Evolutionary conservation across 1,140 invertebrate genomes (phyloP), one percentile per base, ranked within the genome.

Genomic region (Brachionus sp.): DNA sequence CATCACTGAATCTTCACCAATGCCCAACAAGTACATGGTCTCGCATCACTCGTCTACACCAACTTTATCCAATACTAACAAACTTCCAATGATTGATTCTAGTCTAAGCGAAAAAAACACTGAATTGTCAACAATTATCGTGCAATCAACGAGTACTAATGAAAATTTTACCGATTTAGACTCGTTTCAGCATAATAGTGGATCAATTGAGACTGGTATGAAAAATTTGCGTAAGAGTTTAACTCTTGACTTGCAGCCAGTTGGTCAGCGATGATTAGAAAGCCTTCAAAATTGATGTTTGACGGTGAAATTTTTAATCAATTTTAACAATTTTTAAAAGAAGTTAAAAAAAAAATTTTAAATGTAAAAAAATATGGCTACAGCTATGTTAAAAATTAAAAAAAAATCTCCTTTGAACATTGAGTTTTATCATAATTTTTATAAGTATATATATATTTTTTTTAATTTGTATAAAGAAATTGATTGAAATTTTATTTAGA

Each of bases 181-280:
- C 37, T 75, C 70, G 19, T 75, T 75, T 75, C 23, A 46, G 39
- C 39, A 25, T 13, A 75, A 75, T 46, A 75, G 39, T 50, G 70
- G 12, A 25, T 75, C 66, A 16, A 37, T 75, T 39, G 70, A 75
- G 12, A 39, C 19, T 44, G 19, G 16, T n/a, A 33, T 37, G 33
- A 66, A 66, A 33, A 75, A 75, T 75, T 25, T 46, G 25, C 39
- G 70, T 9, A 42, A 75, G 13, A 75, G 25, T 75, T 75, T 75
- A 46, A 50, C 70, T 46, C 70, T 75, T 29, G 70, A 75, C 44
- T 75, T 75, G 7, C 70, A 75, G 25, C 70, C 70, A 13, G 68
- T 73, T 5, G 25, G 64, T 12, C 50, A 57, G 9, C 50, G 50
- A 57, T 57, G 50, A 57, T 57, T 9, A 16, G 19, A 57, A 57